Base-by-base conservation (phyloP, 2,797 vertebrate genomes). In the Peromyscus nudipes region DNA sequence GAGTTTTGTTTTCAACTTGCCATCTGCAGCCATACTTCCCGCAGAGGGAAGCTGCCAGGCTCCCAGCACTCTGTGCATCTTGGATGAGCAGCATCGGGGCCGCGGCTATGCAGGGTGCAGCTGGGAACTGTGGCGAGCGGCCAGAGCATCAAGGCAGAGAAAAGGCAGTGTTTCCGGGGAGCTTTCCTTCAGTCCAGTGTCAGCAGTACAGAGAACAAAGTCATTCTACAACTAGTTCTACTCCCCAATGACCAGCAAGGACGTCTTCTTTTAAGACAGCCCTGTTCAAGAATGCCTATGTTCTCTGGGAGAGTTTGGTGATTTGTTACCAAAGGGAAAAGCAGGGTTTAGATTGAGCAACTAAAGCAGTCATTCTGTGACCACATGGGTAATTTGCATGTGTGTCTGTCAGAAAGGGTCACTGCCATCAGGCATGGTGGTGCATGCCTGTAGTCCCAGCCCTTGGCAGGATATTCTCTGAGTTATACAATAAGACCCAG, bases 1-100 rank as follows among this genome's bases (percentile, higher is more conserved):
- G 37, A 92, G 92, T 84, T 89, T 96, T 96, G 94, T 96, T 97
- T 97, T 89, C 91, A 96, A 87, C 94, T 97, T 93, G 89, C 97
- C 97, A 94, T 97, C 97, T 94, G 95, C 89, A 97, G 97, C 94
- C 93, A 31, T 4, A 80, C 40, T 65, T 94, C 91, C 95, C 96
- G 27, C 92, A 76, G 92, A 88, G 95, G 94, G 73, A 79, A 29
- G 67, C 3, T 92, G 94, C 96, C 91, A 83, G 92, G 93, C 91
- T 60, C 94, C n/a, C 40, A 55, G 91, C 75, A 40, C 94, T 52
- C 65, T 14, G 92, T 91, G 95, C 85, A 89, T 12, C 96, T 96
- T 82, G 95, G 84, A 79, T 91, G 92, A 92, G 55, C 94, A 83
- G 75, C 46, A 13, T 60, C 80, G 40, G 73, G 85, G 92, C 93